phyloP scores from a whole-genome alignment of 2,888 invertebrate genomes.

The Lepidochitona cinerea region DNA sequence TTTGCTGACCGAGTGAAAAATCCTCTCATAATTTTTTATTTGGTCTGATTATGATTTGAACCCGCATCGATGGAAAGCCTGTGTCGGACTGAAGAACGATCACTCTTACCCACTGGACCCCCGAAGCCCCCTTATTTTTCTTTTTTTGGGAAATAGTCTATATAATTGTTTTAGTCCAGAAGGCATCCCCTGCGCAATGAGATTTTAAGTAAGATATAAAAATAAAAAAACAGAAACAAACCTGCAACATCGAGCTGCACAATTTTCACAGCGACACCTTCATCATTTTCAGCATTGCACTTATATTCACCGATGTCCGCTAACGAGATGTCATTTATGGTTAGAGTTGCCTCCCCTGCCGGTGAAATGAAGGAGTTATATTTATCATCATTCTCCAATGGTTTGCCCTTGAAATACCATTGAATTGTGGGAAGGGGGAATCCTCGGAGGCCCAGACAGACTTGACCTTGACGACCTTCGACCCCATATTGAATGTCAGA shows the following conservation, averaged over 20 bases:
- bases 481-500: constrained; percentile 91
- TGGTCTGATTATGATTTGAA: too few species aligned
- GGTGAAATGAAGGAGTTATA: constrained; percentile 91
- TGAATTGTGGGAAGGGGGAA: constrained; percentile 95
- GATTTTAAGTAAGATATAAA: too few species aligned
- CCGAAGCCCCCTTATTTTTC: too few species aligned
- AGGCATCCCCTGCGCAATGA: too few species aligned
- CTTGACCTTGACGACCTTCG: constrained; percentile 88
- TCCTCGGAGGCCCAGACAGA: constrained; percentile 96
- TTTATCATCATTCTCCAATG: constrained; percentile 77
- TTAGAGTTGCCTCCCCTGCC: constrained; percentile 73
- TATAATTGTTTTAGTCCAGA: too few species aligned
- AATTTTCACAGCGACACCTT: constrained; percentile 91
- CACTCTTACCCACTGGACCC: too few species aligned
- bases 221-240: constrained; percentile 30
- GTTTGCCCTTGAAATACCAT: constrained; percentile 88
- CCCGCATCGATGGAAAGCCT: too few species aligned
- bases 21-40: too few species aligned
- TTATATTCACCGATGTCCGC: constrained; percentile 95
- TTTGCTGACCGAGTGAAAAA: too few species aligned
- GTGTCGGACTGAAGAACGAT: too few species aligned
- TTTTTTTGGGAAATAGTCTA: too few species aligned
- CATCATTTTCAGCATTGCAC: constrained; percentile 93
- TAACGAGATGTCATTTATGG: constrained; percentile 71
- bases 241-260: constrained; percentile 87